Percentiles rank a stretch among this genome's conserved stretches.
Evolutionary conservation across 2,113 vertebrate genomes (phyloP).

Genomic region (Notothenia coriiceps): DNA sequence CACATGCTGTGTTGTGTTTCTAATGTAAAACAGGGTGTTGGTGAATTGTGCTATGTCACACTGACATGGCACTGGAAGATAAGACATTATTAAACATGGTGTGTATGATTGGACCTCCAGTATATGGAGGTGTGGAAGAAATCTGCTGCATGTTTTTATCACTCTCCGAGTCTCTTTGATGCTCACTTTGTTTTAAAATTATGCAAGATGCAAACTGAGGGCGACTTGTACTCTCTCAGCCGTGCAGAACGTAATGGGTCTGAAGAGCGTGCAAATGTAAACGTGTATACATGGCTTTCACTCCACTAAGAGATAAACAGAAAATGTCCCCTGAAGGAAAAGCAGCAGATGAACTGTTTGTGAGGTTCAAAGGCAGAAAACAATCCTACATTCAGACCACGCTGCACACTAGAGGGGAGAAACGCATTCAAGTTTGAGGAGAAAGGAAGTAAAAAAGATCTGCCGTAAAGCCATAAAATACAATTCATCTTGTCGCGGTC

Average conservation of each 20-base stretch:
- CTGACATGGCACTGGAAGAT: slow-evolving; percentile 15
- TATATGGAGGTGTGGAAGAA: neutral
- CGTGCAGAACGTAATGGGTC: neutral
- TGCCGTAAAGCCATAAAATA: slow-evolving; percentile 77
- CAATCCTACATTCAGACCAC: slow-evolving; percentile 62
- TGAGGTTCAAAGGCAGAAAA: slow-evolving; percentile 63
- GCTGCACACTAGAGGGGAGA: slow-evolving; percentile 5
- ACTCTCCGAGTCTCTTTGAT: slow-evolving; percentile 6
- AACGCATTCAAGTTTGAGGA: slow-evolving; percentile 63
- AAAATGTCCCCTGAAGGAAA: slow-evolving; percentile 38
- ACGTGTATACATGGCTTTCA: slow-evolving; percentile 3
- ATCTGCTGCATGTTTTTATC: neutral
- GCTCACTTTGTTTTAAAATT: slow-evolving; percentile 16
- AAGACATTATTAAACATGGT: slow-evolving; percentile 11
- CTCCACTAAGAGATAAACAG: slow-evolving; percentile 40
- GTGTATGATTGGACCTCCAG: neutral
- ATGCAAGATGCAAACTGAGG: slow-evolving; percentile 13
- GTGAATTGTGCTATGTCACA: slow-evolving; percentile 2
- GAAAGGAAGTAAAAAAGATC: slow-evolving; percentile 64
- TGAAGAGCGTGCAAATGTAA: slow-evolving; percentile 24
- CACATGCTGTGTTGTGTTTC: neutral
- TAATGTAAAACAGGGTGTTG: neutral
- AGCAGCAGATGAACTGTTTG: slow-evolving; percentile 55
- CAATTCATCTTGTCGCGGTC: slow-evolving; percentile 79
- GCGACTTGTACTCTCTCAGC: neutral